These are phyloP conservation scores for Thaumetopoea pityocampa DNA, from an alignment of 1,140 invertebrate genomes.

Conservation along the genomic window DNA sequence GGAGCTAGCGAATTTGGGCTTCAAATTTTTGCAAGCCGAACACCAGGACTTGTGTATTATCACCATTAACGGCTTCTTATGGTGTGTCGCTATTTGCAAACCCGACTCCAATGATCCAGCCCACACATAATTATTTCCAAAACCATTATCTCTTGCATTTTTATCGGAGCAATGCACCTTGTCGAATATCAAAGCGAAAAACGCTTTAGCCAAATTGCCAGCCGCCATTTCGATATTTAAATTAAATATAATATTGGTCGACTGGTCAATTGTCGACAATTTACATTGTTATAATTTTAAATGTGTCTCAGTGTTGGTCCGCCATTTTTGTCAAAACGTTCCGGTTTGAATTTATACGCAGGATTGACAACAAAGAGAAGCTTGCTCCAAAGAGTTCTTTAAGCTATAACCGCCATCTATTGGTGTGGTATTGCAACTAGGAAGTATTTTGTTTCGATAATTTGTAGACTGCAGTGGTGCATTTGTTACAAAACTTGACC, in stretches of 20 bases:
- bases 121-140: conserved; percentile 65
- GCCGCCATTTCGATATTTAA: conserved; percentile 36
- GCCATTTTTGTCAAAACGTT: conserved; percentile 33
- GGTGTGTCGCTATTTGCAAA: conserved; percentile 51
- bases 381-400: neutral
- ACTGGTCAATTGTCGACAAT: conserved; percentile 14
- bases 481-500: no score
- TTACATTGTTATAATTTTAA: conserved; percentile 33
- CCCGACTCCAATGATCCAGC: conserved; percentile 73
- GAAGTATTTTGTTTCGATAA: neutral
- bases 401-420: conserved; percentile 22
- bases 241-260: conserved; percentile 8
- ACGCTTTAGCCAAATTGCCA: conserved; percentile 38
- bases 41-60: conserved; percentile 81
- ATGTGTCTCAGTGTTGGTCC: conserved; percentile 18
- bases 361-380: conserved; percentile 1
- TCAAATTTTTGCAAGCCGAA: conserved; percentile 78
- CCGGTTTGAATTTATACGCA: conserved; percentile 11
- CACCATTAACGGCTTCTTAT: conserved; percentile 78
- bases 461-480: no score
- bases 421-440: neutral
- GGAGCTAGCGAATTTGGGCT: conserved; percentile 76
- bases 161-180: conserved; percentile 37
- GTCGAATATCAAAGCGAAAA: conserved; percentile 39
- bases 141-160: conserved; percentile 54